phyloP scores from a whole-genome alignment of 2,113 vertebrate genomes.

The Protobothrops flavoviridis region DNA sequence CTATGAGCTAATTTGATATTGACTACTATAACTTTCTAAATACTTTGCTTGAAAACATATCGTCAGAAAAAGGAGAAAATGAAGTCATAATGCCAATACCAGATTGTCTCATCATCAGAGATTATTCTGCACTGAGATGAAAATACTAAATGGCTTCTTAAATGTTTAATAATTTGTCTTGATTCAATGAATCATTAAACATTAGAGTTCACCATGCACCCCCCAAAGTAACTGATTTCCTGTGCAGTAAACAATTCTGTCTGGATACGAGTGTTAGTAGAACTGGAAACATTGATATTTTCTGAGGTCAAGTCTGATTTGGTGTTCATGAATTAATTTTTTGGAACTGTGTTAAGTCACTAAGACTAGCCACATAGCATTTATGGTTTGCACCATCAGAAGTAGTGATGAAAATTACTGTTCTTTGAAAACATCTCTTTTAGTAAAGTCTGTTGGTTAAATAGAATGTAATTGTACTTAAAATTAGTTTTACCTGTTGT shows the following conservation, averaged over 20 bases:
- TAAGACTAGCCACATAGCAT: not conserved
- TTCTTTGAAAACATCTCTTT: not conserved
- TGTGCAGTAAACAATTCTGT: not conserved
- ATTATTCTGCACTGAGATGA: not conserved
- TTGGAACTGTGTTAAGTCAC: not conserved
- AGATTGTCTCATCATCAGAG: not conserved
- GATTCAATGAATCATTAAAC: not conserved
- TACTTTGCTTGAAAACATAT: not conserved
- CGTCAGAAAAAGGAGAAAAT: not conserved
- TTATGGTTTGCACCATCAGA: not conserved
- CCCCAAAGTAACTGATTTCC: not conserved
- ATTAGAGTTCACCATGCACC: not conserved
- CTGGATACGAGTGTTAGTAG: not conserved
- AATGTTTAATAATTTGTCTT: not conserved
- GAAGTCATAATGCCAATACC: not conserved
- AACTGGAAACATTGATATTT: not conserved
- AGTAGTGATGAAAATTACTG: not conserved
- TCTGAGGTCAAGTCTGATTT: not conserved
- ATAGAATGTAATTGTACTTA: not conserved
- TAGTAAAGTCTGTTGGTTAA: not conserved
- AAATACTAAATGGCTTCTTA: not conserved
- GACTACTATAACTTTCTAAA: slow-evolving; percentile 10
- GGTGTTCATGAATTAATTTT: not conserved
- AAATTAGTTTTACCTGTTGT: not conserved
- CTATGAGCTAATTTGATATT: not conserved